These are phyloP conservation scores for Salminus brasiliensis DNA, from an alignment of 2,113 vertebrate genomes.

Conservation along the genomic window DNA sequence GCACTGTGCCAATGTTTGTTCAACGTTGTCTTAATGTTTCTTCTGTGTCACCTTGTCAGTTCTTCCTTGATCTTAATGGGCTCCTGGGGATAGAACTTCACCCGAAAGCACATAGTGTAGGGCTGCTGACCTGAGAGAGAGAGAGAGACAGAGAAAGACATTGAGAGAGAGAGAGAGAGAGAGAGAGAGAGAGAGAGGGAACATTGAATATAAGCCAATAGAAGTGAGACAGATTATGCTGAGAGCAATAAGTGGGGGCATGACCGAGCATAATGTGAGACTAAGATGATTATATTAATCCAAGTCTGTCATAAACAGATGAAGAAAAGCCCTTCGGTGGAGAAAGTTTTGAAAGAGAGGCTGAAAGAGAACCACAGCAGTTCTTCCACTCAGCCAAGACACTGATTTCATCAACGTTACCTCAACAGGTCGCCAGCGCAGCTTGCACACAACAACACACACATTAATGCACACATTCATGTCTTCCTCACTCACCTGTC, in stretches of 20 bases:
- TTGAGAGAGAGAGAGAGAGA: constrained; percentile 50
- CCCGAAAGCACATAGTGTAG: constrained; percentile 98
- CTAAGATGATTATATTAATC: constrained; percentile 39
- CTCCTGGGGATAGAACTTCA: constrained; percentile 98
- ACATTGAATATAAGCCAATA: constrained; percentile 16
- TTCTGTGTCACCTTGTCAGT: constrained; percentile 90
- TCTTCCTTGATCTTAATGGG: constrained; percentile 99
- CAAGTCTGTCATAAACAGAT: constrained; percentile 6
- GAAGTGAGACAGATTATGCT: constrained; percentile 33
- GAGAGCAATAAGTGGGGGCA: constrained; percentile 25
- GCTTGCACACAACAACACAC: neutral
- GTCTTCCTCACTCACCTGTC: no score
- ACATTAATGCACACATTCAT: no score
- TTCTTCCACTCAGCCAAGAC: no score
- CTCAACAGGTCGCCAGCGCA: neutral
- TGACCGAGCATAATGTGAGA: neutral
- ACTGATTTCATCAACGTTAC: neutral
- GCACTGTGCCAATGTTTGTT: neutral
- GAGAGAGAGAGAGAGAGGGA: constrained; percentile 9
- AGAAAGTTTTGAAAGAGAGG: constrained; percentile 15
- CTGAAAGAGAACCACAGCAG: neutral
- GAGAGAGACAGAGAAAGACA: constrained; percentile 51
- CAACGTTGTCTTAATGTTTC: neutral
- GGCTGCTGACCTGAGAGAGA: constrained; percentile 88
- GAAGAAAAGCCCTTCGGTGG: constrained; percentile 4